Evolutionary conservation across 2,797 vertebrate genomes (phyloP), one percentile per base, ranked within the genome.

Genomic region (Rhynchonycteris naso): DNA sequence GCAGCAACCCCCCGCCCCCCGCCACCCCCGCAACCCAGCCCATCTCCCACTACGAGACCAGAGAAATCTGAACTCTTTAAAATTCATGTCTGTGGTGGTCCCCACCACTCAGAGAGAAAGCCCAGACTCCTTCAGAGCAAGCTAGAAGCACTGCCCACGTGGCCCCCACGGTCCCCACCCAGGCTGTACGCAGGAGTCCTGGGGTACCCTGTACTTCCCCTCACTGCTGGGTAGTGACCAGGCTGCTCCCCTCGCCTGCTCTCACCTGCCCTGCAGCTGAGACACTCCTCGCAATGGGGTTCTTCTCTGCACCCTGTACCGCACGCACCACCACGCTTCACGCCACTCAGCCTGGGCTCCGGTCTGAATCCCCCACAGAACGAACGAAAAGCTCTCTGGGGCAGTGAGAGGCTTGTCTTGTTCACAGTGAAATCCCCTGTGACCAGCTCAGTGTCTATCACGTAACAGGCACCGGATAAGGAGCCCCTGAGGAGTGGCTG

Each of bases 341-440:
- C 0, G 0, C 47, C 16, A 6, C 1, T 33, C 54, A 54, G 56
- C 35, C 58, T 2, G 2, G 9, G 52, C 1, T 3, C 61, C 24
- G 54, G 28, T 59, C 58, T 54, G 75, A 43, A 35, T 3, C 14
- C 35, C 24, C 54, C 3, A 19, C 4, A 15, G 35, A 72, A 79
- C 35, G 22, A 6, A n/a, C 35, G 22, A 6, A n/a, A 22, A n/a
- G 30, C 21, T 38, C 79, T 33, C 0, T 10, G 13, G 88, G 5
- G 21, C 50, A 56, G 5, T 21, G 33, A 43, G n/a, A 6, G 14
- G 28, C n/a, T 16, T 54, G 12, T 26, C 11, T 7, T 26, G 16
- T 1, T 22, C 35, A 38, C 26, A 22, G 1, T 47, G 66, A 56
- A 61, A 30, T 15, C 30, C 50, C 33, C 75, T 12, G 22, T 43